Percentiles rank a stretch among this genome's conserved stretches.
These are phyloP conservation scores for Rhopalosiphum maidis DNA, from an alignment of 1,140 invertebrate genomes.

Conservation along the genomic window DNA sequence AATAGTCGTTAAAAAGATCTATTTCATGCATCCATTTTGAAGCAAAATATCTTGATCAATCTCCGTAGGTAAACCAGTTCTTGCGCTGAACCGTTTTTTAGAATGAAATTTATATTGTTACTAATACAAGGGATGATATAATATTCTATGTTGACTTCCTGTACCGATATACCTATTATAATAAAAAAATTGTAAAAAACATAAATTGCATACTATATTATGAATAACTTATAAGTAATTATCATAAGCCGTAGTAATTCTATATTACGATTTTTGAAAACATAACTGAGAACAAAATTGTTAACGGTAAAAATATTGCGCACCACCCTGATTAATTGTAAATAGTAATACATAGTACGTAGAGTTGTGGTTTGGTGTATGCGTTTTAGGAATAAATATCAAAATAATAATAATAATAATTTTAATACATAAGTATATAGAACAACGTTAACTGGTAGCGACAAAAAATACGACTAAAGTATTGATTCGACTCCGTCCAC, in stretches of 20 bases:
- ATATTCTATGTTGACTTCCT: not conserved
- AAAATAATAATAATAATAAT: not conserved
- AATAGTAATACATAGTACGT: not conserved
- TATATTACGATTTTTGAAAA: too few relatives aligned
- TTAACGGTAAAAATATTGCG: not conserved
- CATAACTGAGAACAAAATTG: too few relatives aligned
- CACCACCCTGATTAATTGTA: not conserved
- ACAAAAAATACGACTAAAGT: not conserved
- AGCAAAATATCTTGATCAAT: not conserved
- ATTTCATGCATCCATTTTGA: not conserved
- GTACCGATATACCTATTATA: too few relatives aligned
- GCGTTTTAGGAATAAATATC: not conserved
- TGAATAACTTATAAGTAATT: too few relatives aligned
- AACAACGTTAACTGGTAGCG: not conserved
- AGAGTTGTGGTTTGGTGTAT: too few relatives aligned
- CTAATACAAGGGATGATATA: not conserved
- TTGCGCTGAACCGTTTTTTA: not conserved
- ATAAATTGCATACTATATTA: not conserved
- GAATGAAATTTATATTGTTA: not conserved
- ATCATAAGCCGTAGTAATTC: too few relatives aligned
- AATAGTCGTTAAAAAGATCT: not conserved
- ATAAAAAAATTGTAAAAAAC: not conserved
- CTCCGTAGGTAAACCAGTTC: not conserved
- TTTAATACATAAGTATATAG: not conserved
- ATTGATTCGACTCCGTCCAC: not conserved